Evolutionary conservation across 2,113 vertebrate species (phyloP).

Genomic region (Canis aureus): DNA sequence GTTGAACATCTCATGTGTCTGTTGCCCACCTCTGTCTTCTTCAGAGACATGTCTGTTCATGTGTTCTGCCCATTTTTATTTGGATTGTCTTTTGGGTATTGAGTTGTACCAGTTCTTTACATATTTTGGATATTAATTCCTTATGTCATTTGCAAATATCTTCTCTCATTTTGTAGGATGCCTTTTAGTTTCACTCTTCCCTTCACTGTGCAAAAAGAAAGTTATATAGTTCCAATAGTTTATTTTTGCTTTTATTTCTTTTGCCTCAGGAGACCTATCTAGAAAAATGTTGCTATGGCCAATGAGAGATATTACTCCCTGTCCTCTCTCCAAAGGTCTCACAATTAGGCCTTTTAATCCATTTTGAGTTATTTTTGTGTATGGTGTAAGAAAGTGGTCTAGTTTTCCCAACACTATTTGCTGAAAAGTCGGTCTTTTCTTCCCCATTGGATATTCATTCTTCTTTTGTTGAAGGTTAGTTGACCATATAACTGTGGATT

Average conservation of each 20-base stretch:
- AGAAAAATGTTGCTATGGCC: background rate
- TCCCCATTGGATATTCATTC: background rate
- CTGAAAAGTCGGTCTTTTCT: background rate
- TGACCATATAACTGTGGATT: background rate
- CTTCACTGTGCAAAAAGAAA: background rate
- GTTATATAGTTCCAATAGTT: background rate
- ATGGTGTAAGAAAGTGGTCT: background rate
- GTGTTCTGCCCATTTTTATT: background rate
- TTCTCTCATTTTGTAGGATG: background rate
- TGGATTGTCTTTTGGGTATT: background rate
- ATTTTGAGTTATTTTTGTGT: background rate
- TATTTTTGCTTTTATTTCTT: background rate
- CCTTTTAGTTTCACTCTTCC: background rate
- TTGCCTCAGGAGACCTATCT: background rate
- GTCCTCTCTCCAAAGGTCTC: background rate
- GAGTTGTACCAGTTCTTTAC: background rate
- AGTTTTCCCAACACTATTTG: background rate
- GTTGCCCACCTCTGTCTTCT: background rate
- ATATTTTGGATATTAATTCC: background rate
- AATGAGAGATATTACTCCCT: background rate
- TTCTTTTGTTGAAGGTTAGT: background rate
- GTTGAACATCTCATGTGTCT: background rate
- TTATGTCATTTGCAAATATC: background rate
- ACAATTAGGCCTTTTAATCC: background rate
- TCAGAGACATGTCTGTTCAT: background rate